Evolutionary conservation across 2,113 vertebrate genomes (phyloP).

Genomic region (Casuarius casuarius): DNA sequence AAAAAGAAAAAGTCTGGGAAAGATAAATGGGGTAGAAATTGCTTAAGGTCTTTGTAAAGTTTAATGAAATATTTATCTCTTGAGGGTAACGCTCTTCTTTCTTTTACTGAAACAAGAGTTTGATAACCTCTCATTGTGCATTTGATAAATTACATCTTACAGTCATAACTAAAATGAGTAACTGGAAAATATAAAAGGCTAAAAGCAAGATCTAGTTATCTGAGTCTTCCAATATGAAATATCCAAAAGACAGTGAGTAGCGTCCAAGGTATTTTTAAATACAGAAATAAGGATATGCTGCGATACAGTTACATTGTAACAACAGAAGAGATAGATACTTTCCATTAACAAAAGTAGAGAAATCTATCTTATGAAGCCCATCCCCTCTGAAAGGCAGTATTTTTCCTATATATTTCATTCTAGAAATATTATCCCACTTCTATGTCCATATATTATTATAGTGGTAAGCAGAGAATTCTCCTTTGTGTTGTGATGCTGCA

Average conservation of each 20-base stretch:
- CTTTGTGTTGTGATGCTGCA: not conserved
- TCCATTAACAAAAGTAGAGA: too few relatives aligned
- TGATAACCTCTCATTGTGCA: conserved; percentile 77
- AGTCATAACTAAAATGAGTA: conserved; percentile 60
- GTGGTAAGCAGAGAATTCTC: not conserved
- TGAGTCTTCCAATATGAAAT: not conserved
- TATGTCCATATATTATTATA: not conserved
- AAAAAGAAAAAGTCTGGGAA: not conserved
- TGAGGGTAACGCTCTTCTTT: conserved; percentile 72
- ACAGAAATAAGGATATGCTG: not conserved
- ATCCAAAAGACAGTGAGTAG: not conserved
- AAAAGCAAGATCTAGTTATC: conserved; percentile 35
- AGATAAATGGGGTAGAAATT: conserved; percentile 72
- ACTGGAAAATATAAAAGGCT: conserved; percentile 43
- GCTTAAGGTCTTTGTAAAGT: conserved; percentile 75
- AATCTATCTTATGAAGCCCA: not conserved
- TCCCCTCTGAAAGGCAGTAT: not conserved
- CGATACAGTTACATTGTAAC: not conserved
- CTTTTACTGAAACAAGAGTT: conserved; percentile 68
- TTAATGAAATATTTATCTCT: conserved; percentile 81
- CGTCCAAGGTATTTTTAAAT: conserved; percentile 5
- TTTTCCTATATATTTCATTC: not conserved
- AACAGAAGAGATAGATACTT: not conserved
- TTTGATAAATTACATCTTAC: conserved; percentile 73
- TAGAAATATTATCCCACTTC: not conserved